Evolutionary conservation across 2,113 vertebrate genomes (phyloP), one percentile per base, ranked within the genome.

Genomic region (Ictalurus furcatus): DNA sequence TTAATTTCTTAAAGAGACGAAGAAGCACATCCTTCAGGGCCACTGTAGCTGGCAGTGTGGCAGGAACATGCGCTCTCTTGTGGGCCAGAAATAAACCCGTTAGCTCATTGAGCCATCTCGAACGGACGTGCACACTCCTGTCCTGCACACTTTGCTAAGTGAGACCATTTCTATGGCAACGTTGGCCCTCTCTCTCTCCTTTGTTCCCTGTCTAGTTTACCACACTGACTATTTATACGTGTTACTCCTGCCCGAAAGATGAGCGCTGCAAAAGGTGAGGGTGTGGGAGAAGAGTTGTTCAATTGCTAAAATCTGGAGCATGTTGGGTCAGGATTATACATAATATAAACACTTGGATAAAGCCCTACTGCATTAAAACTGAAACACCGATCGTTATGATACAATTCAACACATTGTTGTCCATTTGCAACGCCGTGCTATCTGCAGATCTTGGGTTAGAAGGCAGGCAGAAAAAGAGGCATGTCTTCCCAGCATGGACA

Each of bases 111-210:
- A 89, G 85, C 88, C 88, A 63, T 58, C 85, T 79, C 81, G 58
- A 76, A 74, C 37, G 67, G 88, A 87, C 85, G 54, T 52, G 40
- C 81, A 73, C 65, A 76, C 73, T 79, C 88, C 88, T 48, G 80
- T 79, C 88, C 88, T 48, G 81, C 34, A 89, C 84, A 71, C 81
- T 91, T 88, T 82, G 74, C 85, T 80, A 91, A 89, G 85, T 87
- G 80, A 86, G 67, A 87, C 56, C 73, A 87, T 91, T 89, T 85
- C 90, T 87, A 91, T 91, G 90, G 90, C 88, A 91, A 91, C 90
- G 40, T 80, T 71, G 40, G 65, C 63, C 44, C 30, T 19, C 37
- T 40, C 21, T 16, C 23, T 5, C 44, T 25, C 34, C 56, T 56
- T 76, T 76, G 67, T 65, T 74, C 69, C 73, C 69, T 6, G 6